Evolutionary conservation across 2,888 invertebrate genomes (phyloP).

Genomic region (Microchrysa polita): DNA sequence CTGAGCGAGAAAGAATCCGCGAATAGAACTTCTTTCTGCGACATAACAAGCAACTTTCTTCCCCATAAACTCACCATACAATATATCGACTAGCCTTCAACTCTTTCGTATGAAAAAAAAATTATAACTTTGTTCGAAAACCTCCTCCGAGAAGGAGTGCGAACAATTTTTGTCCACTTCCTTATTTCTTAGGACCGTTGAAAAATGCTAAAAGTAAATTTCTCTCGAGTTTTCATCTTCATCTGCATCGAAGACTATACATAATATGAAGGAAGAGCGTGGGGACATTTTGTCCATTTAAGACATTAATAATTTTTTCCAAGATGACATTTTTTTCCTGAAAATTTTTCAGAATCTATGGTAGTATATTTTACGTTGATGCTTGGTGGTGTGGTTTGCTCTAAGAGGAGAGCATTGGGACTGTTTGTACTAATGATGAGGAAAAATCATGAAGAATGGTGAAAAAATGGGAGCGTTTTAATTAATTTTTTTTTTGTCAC

Average conservation of each 20-base stretch:
- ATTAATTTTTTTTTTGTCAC: conserved; percentile 35
- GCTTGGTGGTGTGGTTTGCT: background rate
- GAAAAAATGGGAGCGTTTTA: conserved; percentile 18
- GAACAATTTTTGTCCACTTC: no score
- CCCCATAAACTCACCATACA: no score
- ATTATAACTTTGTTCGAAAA: no score
- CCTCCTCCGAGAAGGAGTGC: no score
- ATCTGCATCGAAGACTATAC: conserved; percentile 28
- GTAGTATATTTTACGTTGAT: no score
- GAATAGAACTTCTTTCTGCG: no score
- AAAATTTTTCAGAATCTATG: conserved; percentile 24
- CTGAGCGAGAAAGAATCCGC: no score
- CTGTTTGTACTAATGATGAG: conserved; percentile 30
- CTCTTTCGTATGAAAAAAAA: no score
- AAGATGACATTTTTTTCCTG: conserved; percentile 35
- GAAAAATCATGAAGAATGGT: conserved; percentile 22
- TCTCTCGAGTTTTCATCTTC: conserved; percentile 36
- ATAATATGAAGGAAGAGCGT: no score
- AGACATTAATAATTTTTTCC: conserved; percentile 37
- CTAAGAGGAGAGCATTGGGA: background rate
- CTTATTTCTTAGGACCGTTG: no score
- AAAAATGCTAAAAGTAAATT: conserved; percentile 15
- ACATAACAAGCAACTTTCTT: no score
- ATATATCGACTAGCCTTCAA: no score
- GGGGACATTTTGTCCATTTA: conserved; percentile 6